phyloP scores from a whole-genome alignment of 2,888 invertebrate genomes.

The Sphecodes monilicornis region DNA sequence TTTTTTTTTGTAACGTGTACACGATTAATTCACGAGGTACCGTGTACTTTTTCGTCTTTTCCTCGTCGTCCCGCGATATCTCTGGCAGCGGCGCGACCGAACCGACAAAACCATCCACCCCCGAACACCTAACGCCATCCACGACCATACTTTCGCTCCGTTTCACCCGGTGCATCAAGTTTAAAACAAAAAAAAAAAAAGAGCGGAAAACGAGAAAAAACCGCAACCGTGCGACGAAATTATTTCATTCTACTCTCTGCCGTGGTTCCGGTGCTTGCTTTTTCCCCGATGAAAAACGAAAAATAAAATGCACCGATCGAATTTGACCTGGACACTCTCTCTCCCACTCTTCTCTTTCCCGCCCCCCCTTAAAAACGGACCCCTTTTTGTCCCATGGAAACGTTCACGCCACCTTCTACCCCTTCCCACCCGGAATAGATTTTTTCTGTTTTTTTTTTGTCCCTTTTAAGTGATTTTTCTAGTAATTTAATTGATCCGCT shows the following conservation, averaged over 20 bases:
- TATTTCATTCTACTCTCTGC: neutral
- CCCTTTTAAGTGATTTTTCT: conserved; percentile 17
- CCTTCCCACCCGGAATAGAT: neutral
- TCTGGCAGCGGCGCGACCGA: conserved; percentile 44
- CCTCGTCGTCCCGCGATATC: neutral
- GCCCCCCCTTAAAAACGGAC: neutral
- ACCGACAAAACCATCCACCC: conserved; percentile 20
- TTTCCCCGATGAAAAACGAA: too few species aligned
- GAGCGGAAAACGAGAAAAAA: neutral
- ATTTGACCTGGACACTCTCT: conserved; percentile 52
- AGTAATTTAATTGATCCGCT: conserved; percentile 51
- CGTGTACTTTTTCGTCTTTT: conserved; percentile 2
- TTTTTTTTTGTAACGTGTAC: conserved; percentile 29
- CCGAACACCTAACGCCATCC: neutral
- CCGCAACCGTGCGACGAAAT: conserved; percentile 17
- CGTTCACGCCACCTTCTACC: conserved; percentile 8
- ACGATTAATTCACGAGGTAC: conserved; percentile 55
- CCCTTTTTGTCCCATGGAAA: neutral
- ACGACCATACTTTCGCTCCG: neutral
- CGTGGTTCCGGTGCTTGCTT: neutral
- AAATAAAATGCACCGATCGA: conserved; percentile 25
- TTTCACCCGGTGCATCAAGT: conserved; percentile 17
- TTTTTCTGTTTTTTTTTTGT: conserved; percentile 8
- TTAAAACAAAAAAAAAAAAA: neutral
- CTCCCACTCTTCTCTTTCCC: neutral